phyloP scores from a whole-genome alignment of 2,797 vertebrate species.

The Propithecus perrieri region DNA sequence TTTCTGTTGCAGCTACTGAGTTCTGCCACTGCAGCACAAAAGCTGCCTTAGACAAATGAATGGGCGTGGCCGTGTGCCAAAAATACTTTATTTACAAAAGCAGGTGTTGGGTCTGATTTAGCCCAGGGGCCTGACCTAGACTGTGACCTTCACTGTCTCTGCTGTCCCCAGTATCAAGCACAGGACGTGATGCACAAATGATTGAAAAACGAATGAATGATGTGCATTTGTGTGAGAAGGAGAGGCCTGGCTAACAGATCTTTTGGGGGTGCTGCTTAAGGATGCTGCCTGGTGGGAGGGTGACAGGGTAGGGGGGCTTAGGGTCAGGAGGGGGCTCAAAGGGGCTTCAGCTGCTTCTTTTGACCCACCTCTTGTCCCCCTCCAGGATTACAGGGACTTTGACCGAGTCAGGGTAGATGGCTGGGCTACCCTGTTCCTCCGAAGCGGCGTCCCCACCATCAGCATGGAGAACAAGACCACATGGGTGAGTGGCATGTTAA shows the following conservation, averaged over 20 bases:
- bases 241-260: background rate
- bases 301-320: background rate
- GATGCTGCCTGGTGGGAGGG: background rate
- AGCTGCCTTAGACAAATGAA: background rate
- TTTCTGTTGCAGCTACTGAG: background rate
- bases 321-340: background rate
- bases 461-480: conserved; percentile 88
- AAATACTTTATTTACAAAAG: background rate
- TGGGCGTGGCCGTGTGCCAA: background rate
- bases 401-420: conserved; percentile 89
- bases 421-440: conserved; percentile 91
- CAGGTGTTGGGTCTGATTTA: background rate
- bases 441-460: conserved; percentile 88
- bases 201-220: background rate
- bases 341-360: background rate
- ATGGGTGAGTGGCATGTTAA: conserved; percentile 81
- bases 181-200: background rate
- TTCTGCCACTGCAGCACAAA: background rate
- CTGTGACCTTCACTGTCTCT: background rate
- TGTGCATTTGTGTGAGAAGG: background rate
- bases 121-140: background rate
- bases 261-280: background rate
- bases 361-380: background rate
- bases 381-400: conserved; percentile 91
- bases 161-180: background rate